Percentiles rank a stretch among this genome's conserved stretches.
These are phyloP conservation scores for Syrista parreyssii DNA, from an alignment of 2,888 invertebrate genomes.

Conservation along the genomic window DNA sequence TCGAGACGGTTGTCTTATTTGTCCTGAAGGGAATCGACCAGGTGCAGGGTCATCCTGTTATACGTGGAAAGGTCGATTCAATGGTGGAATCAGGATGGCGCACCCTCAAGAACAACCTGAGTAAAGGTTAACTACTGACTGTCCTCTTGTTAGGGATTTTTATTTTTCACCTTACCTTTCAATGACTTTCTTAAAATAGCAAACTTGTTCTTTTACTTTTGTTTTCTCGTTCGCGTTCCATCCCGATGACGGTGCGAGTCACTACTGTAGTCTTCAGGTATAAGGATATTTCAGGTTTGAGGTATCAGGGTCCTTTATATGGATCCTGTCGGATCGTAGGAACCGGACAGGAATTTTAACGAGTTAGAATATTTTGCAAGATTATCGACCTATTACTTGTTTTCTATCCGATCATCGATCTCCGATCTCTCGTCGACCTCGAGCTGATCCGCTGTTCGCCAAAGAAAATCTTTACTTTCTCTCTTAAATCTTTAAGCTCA, in stretches of 20 bases:
- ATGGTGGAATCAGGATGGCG: not conserved
- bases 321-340: not conserved
- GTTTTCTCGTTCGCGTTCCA: not conserved
- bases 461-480: not conserved
- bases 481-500: not conserved
- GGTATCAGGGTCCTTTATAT: not conserved
- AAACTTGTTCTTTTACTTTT: constrained; percentile 28
- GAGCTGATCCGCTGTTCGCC: not conserved
- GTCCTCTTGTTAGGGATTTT: constrained; percentile 29
- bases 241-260: not conserved
- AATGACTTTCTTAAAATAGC: not conserved
- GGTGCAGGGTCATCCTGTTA: not conserved
- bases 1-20: not conserved
- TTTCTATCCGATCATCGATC: not conserved
- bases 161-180: not conserved
- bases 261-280: not conserved
- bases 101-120: not conserved
- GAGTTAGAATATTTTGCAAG: not conserved
- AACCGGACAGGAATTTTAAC: not conserved
- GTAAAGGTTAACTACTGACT: constrained; percentile 44
- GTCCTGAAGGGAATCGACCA: not conserved
- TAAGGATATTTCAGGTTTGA: not conserved
- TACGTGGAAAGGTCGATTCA: not conserved
- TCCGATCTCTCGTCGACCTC: not conserved
- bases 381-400: not conserved